A percentile compares a stretch with the other conserved stretches of the same genome.
Conservation (phyloP, 2,888 invertebrate genomes). For the Polydesmus complanatus region DNA sequence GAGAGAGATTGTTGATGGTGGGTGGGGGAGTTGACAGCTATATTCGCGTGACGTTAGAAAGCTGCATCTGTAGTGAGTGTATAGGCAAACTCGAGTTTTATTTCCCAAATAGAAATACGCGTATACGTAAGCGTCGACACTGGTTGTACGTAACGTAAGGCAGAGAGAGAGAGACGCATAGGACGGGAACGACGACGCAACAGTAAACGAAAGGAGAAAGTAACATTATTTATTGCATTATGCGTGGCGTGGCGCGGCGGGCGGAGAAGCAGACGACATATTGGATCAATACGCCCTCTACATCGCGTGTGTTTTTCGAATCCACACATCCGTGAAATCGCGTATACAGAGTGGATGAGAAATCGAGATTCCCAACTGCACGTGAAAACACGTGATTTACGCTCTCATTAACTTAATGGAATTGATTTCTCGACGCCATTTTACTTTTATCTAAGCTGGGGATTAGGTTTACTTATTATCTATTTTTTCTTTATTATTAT, state of each 20-base stretch:
- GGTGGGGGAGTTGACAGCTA: not conserved
- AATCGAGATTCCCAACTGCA: too few relatives aligned
- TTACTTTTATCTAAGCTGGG: too few relatives aligned
- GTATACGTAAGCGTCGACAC: not conserved
- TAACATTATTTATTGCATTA: not conserved
- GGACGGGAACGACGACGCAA: not conserved
- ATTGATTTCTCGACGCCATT: too few relatives aligned
- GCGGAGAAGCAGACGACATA: too few relatives aligned
- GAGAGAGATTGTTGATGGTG: not conserved
- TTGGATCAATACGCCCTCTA: not conserved
- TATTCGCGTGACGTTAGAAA: not conserved
- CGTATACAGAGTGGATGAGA: not conserved
- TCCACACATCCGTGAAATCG: not conserved
- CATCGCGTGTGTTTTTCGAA: not conserved
- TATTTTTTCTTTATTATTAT: too few relatives aligned
- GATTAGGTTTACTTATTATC: too few relatives aligned
- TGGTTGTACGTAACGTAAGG: not conserved
- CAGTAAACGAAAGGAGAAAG: not conserved
- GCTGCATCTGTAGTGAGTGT: not conserved
- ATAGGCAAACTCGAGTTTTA: too few relatives aligned
- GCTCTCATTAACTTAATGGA: too few relatives aligned
- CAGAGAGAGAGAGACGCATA: not conserved
- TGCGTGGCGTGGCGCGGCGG: not conserved
- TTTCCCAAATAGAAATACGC: too few relatives aligned
- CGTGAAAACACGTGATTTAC: too few relatives aligned